Base-by-base conservation (phyloP, 2,888 invertebrate species). In the Agrilus cyanescens region DNA sequence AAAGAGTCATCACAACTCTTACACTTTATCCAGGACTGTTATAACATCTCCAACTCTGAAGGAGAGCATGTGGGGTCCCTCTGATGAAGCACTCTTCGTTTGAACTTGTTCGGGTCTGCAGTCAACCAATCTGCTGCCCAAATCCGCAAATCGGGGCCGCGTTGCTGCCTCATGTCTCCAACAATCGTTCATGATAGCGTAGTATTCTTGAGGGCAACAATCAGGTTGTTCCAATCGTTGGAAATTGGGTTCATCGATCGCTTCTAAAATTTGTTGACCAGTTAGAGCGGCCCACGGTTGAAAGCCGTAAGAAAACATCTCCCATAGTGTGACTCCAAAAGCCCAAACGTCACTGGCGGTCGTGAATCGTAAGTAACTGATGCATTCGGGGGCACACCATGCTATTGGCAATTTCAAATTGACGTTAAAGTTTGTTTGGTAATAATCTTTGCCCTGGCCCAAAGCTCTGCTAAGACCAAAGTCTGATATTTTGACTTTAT, bases 301-400 rank as follows among this genome's bases (percentile, higher is more conserved):
- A 62, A 93, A 91, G 1, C 97, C 97, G 60, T 96, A 97, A 1
- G 93, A 91, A 65, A 97, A 98, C 90, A 97, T 91, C 67, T 98
- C 98, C 97, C 97, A 98, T 1, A 98, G 71, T n/a, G 95, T 93
- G 0, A 96, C 67, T 3, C 90, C 97, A 63, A 85, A 98, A 0
- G 97, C 93, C 97, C 97, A 98, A 0, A 96, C 93, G 62, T 98
- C 98, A 43, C 93, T 93, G 5, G 95, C 84, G 6, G 93, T 89
- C 2, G 97, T 98, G 65, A 98, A 98, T 45, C 90, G 81, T 46
- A 97, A 72, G 65, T 88, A 96, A 52, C 91, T 86, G 54, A 98
- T 96, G 63, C 93, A 94, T 68, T 98, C 97, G 0, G 97, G 96
- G 0, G 97, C 96, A 71, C 96, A 96, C 97, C 97, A 97, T 3